Conservation (phyloP, 2,888 invertebrate species). For the Aphidius colemani region DNA sequence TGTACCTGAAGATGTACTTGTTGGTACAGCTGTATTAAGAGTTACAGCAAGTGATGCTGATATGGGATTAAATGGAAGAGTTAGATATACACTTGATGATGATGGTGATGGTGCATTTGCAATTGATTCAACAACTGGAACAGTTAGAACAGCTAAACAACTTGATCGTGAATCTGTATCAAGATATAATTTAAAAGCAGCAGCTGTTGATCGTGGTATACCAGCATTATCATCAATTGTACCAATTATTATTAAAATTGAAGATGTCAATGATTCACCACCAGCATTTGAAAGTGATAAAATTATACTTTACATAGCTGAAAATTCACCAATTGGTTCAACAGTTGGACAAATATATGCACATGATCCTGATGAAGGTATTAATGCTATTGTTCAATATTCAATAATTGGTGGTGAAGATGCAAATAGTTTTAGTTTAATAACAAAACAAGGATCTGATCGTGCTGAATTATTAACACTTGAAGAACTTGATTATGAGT, state of each 20-base stretch:
- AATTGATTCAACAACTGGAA: constrained; percentile 90
- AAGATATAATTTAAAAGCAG: constrained; percentile 81
- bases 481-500: constrained; percentile 94
- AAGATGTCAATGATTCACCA: constrained; percentile 89
- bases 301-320: constrained; percentile 85
- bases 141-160: constrained; percentile 85
- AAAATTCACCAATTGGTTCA: constrained; percentile 96
- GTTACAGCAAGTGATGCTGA: constrained; percentile 85
- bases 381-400: constrained; percentile 90
- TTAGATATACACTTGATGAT: constrained; percentile 75
- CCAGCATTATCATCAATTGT: constrained; percentile 73
- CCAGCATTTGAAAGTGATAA: constrained; percentile 88
- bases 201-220: constrained; percentile 88
- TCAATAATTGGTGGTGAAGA: constrained; percentile 94
- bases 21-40: constrained; percentile 79
- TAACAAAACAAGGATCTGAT: constrained; percentile 80
- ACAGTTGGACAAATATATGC: constrained; percentile 90
- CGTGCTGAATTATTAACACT: constrained; percentile 87
- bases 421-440: constrained; percentile 81
- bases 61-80: constrained; percentile 83
- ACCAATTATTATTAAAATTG: constrained; percentile 79
- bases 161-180: constrained; percentile 90
- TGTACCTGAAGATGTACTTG: constrained; percentile 85
- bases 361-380: constrained; percentile 90
- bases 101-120: constrained; percentile 90